A percentile compares a stretch with the other conserved stretches of the same genome.
Evolutionary conservation across 2,113 vertebrate species (phyloP).

Genomic region (Clarias macrocephalus): DNA sequence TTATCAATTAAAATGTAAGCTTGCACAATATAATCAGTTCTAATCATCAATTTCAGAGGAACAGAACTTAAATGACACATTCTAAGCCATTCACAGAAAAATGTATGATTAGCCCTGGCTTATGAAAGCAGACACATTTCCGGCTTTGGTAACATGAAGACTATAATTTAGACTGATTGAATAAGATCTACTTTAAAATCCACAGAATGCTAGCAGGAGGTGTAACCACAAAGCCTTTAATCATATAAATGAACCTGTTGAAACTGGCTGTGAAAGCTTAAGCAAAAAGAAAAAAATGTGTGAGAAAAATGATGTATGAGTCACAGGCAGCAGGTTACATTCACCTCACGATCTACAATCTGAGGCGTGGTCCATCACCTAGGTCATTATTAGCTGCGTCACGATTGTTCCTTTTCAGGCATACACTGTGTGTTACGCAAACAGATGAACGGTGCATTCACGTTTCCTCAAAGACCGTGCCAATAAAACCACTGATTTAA

Average conservation of each 20-base stretch:
- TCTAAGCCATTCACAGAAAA: neutral
- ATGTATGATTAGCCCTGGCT: neutral
- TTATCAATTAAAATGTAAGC: neutral
- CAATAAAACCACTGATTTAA: neutral
- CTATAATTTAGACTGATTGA: neutral
- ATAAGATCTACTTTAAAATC: neutral
- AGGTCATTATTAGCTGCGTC: neutral
- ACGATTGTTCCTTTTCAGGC: neutral
- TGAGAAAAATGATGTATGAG: neutral
- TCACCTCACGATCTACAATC: neutral
- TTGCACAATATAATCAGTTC: neutral
- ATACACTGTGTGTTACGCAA: neutral
- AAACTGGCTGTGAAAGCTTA: neutral
- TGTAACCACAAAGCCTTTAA: slow-evolving; percentile 22
- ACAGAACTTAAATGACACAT: neutral
- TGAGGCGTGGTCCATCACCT: neutral
- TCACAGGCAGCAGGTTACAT: neutral
- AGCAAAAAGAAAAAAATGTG: neutral
- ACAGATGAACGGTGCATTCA: neutral
- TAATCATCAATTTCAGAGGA: neutral
- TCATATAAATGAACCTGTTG: slow-evolving; percentile 6
- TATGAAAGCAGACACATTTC: neutral
- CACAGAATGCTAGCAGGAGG: slow-evolving; percentile 11
- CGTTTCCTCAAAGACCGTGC: neutral
- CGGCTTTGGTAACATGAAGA: neutral